These are phyloP conservation scores for Meandrusa payeni DNA, from an alignment of 2,888 invertebrate species.

Conservation along the genomic window DNA sequence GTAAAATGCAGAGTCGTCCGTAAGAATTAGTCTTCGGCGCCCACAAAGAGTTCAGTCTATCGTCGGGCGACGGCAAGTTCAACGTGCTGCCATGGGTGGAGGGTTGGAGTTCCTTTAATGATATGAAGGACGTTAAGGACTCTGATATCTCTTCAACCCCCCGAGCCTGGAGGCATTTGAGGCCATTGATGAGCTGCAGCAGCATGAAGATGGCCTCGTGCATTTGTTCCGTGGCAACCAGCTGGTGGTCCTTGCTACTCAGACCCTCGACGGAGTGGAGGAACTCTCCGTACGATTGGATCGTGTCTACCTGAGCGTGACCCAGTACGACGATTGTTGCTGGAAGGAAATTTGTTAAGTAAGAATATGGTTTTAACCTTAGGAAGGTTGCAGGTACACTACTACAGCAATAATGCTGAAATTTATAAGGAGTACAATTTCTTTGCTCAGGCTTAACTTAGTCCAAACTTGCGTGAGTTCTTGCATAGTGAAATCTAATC, in stretches of 20 bases:
- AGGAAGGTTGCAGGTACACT: too few species aligned
- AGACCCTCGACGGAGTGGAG: conserved; percentile 79
- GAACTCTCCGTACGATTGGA: conserved; percentile 84
- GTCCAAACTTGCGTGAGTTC: too few species aligned
- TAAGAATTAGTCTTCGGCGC: conserved; percentile 74
- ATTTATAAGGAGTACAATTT: too few species aligned
- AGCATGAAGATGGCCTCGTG: conserved; percentile 89
- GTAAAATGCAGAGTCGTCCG: conserved; percentile 86
- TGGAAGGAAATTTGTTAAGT: conserved; percentile 49
- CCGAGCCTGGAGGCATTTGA: conserved; percentile 90
- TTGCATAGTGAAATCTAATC: too few species aligned
- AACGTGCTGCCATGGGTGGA: conserved; percentile 47
- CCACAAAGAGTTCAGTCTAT: conserved; percentile 65
- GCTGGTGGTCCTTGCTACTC: conserved; percentile 60
- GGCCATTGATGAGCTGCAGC: conserved; percentile 89
- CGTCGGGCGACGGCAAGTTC: conserved; percentile 56
- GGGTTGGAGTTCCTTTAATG: conserved; percentile 81
- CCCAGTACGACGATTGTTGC: conserved; percentile 90
- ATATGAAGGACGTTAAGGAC: conserved; percentile 85
- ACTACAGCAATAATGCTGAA: too few species aligned
- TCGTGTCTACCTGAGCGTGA: conserved; percentile 87
- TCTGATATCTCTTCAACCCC: conserved; percentile 90
- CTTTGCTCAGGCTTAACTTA: too few species aligned
- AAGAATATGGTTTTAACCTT: background rate
- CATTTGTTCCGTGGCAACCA: conserved; percentile 71